Evolutionary conservation across 2,113 vertebrate species (phyloP).

Genomic region (Xyrauchen texanus): DNA sequence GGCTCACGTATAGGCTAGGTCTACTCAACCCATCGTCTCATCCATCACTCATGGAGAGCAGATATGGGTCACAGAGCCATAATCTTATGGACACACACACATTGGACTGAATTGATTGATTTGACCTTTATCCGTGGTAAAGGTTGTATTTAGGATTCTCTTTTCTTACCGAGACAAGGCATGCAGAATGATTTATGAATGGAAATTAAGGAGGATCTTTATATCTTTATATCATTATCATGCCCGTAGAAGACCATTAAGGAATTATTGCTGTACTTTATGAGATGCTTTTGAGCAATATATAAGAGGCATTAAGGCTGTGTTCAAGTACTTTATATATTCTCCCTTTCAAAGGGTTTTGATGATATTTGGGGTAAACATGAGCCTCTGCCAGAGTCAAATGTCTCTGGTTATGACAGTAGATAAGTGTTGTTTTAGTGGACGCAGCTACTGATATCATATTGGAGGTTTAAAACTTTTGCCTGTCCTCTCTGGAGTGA

Average conservation of each 20-base stretch:
- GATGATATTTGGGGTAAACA: no score
- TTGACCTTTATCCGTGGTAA: not conserved
- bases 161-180: not conserved
- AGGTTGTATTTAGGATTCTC: not conserved
- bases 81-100: not conserved
- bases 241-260: not conserved
- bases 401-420: no score
- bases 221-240: no score
- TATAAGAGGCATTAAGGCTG: not conserved
- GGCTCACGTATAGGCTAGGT: not conserved
- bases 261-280: not conserved
- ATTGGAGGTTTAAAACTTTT: no score
- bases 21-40: not conserved
- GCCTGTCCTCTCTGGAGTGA: no score
- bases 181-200: slow-evolving; percentile 16
- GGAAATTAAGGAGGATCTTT: not conserved
- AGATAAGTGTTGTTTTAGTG: no score
- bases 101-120: slow-evolving; percentile 14
- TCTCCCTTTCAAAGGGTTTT: no score
- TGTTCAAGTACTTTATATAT: no score
- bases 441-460: no score
- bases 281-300: not conserved
- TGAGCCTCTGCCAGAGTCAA: no score
- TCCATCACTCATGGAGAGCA: not conserved
- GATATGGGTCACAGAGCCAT: not conserved